phyloP scores from a whole-genome alignment of 1,140 invertebrate species.

The Meloidogyne floridensis region DNA sequence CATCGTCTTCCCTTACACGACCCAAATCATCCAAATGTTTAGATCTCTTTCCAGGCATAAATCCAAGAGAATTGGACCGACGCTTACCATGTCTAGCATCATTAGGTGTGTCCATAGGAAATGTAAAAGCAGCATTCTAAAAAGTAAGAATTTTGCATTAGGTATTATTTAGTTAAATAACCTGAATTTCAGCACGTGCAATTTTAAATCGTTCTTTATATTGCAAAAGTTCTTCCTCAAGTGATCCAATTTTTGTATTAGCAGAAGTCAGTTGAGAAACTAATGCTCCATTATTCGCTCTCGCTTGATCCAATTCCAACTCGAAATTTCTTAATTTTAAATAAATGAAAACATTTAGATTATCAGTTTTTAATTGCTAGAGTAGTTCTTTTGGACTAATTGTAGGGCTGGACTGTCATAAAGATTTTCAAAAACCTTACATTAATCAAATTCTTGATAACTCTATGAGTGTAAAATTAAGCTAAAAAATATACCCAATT shows the following conservation, averaged over 20 bases:
- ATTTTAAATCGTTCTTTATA: constrained; percentile 8
- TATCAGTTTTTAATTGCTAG: no score
- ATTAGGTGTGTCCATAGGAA: background rate
- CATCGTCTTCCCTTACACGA: background rate
- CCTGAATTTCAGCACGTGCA: constrained; percentile 20
- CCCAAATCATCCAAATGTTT: background rate
- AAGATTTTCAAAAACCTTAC: no score
- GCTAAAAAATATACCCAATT: background rate
- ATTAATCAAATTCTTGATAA: no score
- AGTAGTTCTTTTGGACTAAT: no score
- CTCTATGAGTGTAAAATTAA: background rate
- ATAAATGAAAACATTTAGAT: background rate
- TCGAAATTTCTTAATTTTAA: constrained; percentile 16
- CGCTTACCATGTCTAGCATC: background rate
- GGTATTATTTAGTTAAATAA: background rate
- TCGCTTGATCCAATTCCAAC: constrained; percentile 8
- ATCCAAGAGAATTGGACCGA: background rate
- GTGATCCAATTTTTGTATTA: constrained; percentile 16
- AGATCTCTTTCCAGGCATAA: background rate
- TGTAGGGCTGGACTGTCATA: no score
- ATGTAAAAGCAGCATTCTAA: background rate
- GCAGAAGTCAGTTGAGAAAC: background rate
- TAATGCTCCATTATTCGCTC: background rate
- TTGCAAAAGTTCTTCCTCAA: constrained; percentile 14
- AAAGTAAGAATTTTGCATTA: background rate